Evolutionary conservation across 2,888 invertebrate species (phyloP).

Genomic region (Scaptomyza caliginosa): DNA sequence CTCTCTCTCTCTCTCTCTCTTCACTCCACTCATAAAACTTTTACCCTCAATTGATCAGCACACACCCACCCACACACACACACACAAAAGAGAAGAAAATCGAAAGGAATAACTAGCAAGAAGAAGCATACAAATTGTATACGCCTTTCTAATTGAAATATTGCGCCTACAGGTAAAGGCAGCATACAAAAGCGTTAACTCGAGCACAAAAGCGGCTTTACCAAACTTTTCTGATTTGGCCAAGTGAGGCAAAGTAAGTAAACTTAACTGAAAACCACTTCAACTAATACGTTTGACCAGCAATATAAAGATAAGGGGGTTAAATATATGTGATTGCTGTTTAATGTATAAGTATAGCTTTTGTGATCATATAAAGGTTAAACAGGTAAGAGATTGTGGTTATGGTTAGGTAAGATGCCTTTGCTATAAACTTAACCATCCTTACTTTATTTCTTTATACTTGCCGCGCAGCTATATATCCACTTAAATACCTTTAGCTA

Average conservation of each 20-base stretch:
- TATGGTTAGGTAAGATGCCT: not conserved
- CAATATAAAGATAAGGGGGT: constrained; percentile 15
- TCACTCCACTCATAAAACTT: constrained; percentile 50
- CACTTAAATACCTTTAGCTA: not conserved
- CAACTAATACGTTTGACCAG: constrained; percentile 55
- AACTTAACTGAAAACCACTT: constrained; percentile 55
- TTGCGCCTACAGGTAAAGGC: constrained; percentile 35
- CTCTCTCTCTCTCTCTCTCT: constrained; percentile 11
- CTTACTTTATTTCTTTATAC: not conserved
- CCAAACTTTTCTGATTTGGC: constrained; percentile 63
- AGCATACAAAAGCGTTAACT: constrained; percentile 15
- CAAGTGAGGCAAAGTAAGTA: constrained; percentile 41
- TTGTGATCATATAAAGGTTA: too few relatives aligned
- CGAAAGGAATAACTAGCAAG: too few relatives aligned
- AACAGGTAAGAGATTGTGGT: too few relatives aligned
- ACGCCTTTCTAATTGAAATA: constrained; percentile 60
- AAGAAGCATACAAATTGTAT: constrained; percentile 4
- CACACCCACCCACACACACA: constrained; percentile 12
- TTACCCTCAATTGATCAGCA: constrained; percentile 59
- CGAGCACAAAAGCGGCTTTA: constrained; percentile 49
- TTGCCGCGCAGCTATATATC: not conserved
- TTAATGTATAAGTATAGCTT: not conserved
- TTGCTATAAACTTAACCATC: not conserved
- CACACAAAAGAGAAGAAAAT: constrained; percentile 10
- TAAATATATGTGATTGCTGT: constrained; percentile 9